These are phyloP conservation scores for Brienomyrus longianalis DNA, from an alignment of 2,113 vertebrate species.

Conservation along the genomic window DNA sequence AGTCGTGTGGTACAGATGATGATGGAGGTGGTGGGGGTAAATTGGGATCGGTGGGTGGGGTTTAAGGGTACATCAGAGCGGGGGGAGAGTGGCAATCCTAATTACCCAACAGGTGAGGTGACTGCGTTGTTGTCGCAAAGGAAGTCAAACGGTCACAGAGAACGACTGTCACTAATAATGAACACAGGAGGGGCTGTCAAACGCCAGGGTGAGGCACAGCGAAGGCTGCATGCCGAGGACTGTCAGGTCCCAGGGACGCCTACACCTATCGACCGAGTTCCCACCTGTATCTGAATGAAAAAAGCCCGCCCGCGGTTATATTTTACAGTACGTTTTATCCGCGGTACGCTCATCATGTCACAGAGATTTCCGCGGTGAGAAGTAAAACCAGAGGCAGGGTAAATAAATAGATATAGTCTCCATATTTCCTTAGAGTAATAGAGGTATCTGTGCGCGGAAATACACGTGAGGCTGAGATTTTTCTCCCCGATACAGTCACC, in stretches of 20 bases:
- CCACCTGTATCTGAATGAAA: neutral
- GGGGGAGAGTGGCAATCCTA: constrained; percentile 93
- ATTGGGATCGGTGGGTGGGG: constrained; percentile 66
- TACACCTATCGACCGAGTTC: neutral
- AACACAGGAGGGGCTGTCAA: constrained; percentile 95
- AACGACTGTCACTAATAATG: constrained; percentile 96
- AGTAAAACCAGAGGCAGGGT: neutral
- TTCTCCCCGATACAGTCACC: neutral
- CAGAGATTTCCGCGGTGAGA: neutral
- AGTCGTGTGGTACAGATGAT: constrained; percentile 99
- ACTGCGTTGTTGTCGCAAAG: constrained; percentile 99
- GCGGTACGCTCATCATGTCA: neutral
- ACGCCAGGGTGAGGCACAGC: constrained; percentile 63
- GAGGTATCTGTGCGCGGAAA: neutral
- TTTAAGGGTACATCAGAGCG: constrained; percentile 95
- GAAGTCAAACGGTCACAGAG: constrained; percentile 83
- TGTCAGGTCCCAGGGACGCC: neutral
- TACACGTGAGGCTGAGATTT: neutral
- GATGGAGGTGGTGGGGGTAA: constrained; percentile 73
- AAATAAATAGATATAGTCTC: neutral
- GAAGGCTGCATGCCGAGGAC: neutral
- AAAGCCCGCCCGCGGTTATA: neutral
- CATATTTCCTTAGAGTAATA: neutral
- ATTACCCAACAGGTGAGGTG: constrained; percentile 99
- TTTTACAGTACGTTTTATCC: neutral